phyloP scores from a whole-genome alignment of 2,113 vertebrate genomes.

The Chionodraco myersi region DNA sequence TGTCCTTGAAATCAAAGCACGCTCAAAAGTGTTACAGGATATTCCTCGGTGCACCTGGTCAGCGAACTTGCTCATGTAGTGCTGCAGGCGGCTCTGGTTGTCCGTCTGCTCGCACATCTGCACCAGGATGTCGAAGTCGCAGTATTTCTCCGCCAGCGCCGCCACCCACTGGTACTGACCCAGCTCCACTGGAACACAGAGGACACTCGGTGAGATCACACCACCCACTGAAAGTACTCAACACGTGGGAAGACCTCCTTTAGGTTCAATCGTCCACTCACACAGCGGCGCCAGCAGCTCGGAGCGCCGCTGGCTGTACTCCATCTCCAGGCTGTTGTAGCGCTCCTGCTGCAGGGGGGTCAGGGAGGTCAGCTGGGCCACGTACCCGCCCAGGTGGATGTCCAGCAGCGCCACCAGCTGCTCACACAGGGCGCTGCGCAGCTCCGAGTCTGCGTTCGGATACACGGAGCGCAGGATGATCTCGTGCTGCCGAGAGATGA shows the following conservation, averaged over 20 bases:
- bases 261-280: slow-evolving; percentile 77
- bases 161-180: slow-evolving; percentile 93
- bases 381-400: slow-evolving; percentile 89
- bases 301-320: slow-evolving; percentile 90
- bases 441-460: slow-evolving; percentile 89
- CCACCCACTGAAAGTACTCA: no score
- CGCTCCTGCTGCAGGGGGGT: slow-evolving; percentile 86
- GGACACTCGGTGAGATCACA: background rate
- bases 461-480: slow-evolving; percentile 90
- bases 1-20: no score
- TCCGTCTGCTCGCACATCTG: slow-evolving; percentile 96
- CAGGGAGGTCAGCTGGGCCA: slow-evolving; percentile 91
- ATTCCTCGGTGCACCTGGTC: slow-evolving; percentile 87
- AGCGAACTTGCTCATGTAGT: slow-evolving; percentile 95
- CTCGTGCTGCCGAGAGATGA: slow-evolving; percentile 87
- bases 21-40: no score
- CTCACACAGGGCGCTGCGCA: slow-evolving; percentile 88
- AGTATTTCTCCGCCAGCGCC: slow-evolving; percentile 95
- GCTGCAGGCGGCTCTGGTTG: slow-evolving; percentile 93
- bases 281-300: slow-evolving; percentile 90
- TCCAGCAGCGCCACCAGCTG: slow-evolving; percentile 93
- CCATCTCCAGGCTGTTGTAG: slow-evolving; percentile 89
- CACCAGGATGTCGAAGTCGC: slow-evolving; percentile 97
- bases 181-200: slow-evolving; percentile 87
- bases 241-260: no score